These are phyloP conservation scores for Thinocorus orbignyianus DNA, from an alignment of 2,113 vertebrate genomes.

Conservation along the genomic window DNA sequence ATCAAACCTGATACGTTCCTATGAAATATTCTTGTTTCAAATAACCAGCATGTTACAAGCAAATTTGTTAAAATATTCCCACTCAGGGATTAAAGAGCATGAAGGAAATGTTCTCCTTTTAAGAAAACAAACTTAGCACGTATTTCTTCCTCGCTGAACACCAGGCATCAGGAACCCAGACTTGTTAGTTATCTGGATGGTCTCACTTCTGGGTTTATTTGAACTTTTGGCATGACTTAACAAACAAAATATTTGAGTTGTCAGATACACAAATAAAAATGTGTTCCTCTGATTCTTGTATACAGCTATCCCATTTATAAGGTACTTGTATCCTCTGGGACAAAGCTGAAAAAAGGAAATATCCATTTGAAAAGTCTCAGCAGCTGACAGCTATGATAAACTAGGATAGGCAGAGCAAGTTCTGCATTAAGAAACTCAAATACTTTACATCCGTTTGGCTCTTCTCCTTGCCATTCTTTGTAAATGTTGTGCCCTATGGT, in stretches of 20 bases:
- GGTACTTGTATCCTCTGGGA: not conserved
- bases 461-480: not conserved
- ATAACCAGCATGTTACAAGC: not conserved
- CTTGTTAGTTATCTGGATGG: not conserved
- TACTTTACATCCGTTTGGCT: not conserved
- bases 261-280: not conserved
- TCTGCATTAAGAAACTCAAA: not conserved
- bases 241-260: not conserved
- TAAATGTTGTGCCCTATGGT: not conserved
- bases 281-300: not conserved
- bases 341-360: not conserved
- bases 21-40: not conserved
- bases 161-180: not conserved
- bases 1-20: not conserved
- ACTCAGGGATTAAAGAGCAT: not conserved
- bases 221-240: not conserved
- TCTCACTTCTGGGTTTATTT: not conserved
- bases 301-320: not conserved
- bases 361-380: not conserved
- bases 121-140: not conserved
- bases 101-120: not conserved
- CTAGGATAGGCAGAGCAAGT: not conserved
- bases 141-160: not conserved
- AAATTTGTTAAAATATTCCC: not conserved
- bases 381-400: not conserved